Evolutionary conservation across 92 coral and sea anemone species (phyloP).

Genomic region (Bergia puertoricense): DNA sequence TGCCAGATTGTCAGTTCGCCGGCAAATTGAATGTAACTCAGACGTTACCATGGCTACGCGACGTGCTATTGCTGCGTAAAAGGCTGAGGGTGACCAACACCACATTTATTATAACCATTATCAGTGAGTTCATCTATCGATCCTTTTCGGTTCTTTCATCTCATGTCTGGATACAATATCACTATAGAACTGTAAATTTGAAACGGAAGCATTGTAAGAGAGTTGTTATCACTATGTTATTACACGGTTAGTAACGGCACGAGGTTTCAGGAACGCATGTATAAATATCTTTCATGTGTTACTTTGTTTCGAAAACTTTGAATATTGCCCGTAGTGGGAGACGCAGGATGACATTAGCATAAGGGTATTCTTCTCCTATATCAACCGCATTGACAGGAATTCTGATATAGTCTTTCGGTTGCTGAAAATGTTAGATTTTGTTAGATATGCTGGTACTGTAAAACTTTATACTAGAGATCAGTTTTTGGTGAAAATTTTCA

Average conservation of each 20-base stretch:
- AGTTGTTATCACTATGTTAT: slow-evolving; percentile 21
- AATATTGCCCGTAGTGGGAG: not conserved
- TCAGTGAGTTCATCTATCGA: slow-evolving; percentile 24
- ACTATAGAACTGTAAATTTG: slow-evolving; percentile 18
- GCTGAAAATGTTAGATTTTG: not conserved
- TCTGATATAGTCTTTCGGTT: not conserved
- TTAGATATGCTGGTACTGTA: not conserved
- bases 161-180: slow-evolving; percentile 16
- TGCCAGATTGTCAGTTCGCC: no score
- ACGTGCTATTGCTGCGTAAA: no score
- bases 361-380: not conserved
- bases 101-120: not conserved
- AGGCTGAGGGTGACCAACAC: not conserved
- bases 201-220: slow-evolving; percentile 20
- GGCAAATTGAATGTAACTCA: no score
- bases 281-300: not conserved
- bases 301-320: not conserved
- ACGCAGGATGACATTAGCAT: not conserved
- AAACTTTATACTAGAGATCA: not conserved
- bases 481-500: not conserved
- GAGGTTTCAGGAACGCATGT: not conserved
- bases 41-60: no score
- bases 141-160: slow-evolving; percentile 17
- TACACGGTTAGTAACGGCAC: slow-evolving; percentile 9
- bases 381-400: slow-evolving; percentile 8